These are phyloP conservation scores for Thera britannica DNA, from an alignment of 2,888 invertebrate species.

Conservation along the genomic window DNA sequence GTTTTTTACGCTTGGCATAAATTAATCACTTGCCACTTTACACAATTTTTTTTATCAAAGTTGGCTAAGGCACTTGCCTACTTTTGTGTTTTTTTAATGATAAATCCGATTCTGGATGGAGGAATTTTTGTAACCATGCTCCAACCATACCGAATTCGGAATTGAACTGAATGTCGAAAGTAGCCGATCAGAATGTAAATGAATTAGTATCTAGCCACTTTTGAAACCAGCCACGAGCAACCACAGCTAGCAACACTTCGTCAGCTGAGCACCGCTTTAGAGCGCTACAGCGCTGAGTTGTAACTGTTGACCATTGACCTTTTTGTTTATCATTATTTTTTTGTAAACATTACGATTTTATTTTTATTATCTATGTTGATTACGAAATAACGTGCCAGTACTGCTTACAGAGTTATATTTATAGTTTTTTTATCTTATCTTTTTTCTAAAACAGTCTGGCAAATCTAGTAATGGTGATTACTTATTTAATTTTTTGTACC, in stretches of 20 bases:
- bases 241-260: slow-evolving; percentile 25
- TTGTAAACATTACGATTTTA: slow-evolving; percentile 57
- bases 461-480: too few relatives aligned
- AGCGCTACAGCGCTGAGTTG: slow-evolving; percentile 72
- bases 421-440: background rate
- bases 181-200: background rate
- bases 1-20: too few relatives aligned
- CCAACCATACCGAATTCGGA: too few relatives aligned
- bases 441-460: background rate
- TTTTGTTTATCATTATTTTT: slow-evolving; percentile 77
- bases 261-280: slow-evolving; percentile 62
- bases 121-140: too few relatives aligned
- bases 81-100: too few relatives aligned
- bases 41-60: too few relatives aligned
- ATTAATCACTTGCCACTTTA: too few relatives aligned
- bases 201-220: background rate
- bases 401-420: slow-evolving; percentile 20
- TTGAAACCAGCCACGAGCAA: background rate
- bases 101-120: too few relatives aligned
- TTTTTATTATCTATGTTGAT: slow-evolving; percentile 24
- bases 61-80: too few relatives aligned
- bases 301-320: slow-evolving; percentile 73
- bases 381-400: slow-evolving; percentile 31
- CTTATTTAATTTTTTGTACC: too few relatives aligned
- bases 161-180: too few relatives aligned